Evolutionary conservation across 2,113 vertebrate species (phyloP).

Genomic region (Anoplopoma fimbria): DNA sequence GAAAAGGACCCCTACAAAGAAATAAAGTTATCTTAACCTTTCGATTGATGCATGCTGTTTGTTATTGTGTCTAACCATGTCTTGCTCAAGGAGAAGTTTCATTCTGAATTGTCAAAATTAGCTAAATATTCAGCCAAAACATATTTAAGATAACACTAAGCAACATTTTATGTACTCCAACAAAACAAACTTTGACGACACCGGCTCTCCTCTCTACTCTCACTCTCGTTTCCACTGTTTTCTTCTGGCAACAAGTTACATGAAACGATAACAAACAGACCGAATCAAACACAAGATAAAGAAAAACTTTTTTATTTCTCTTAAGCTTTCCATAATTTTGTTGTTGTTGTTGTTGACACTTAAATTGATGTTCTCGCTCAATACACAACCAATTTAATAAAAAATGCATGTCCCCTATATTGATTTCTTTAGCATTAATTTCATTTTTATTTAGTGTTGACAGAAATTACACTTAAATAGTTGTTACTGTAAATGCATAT

Average conservation of each 20-base stretch:
- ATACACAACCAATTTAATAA: background rate
- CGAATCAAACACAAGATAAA: background rate
- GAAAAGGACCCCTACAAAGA: too few species aligned
- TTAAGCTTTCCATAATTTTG: background rate
- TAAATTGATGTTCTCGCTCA: background rate
- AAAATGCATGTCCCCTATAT: background rate
- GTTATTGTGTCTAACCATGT: background rate
- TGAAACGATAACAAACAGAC: background rate
- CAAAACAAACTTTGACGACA: background rate
- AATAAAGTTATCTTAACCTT: background rate
- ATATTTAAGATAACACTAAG: background rate
- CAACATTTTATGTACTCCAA: background rate
- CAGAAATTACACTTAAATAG: background rate
- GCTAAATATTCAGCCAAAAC: background rate
- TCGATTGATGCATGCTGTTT: background rate
- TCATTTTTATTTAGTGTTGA: background rate
- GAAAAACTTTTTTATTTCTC: background rate
- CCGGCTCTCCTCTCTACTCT: background rate
- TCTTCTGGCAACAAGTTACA: background rate
- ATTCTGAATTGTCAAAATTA: background rate
- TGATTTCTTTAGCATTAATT: too few species aligned
- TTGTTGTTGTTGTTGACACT: too few species aligned
- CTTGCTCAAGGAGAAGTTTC: too few species aligned
- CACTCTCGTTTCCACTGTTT: background rate
- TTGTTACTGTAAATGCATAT: constrained; percentile 4